These are phyloP conservation scores for Sebastes fasciatus DNA, from an alignment of 2,113 vertebrate genomes.

Conservation along the genomic window DNA sequence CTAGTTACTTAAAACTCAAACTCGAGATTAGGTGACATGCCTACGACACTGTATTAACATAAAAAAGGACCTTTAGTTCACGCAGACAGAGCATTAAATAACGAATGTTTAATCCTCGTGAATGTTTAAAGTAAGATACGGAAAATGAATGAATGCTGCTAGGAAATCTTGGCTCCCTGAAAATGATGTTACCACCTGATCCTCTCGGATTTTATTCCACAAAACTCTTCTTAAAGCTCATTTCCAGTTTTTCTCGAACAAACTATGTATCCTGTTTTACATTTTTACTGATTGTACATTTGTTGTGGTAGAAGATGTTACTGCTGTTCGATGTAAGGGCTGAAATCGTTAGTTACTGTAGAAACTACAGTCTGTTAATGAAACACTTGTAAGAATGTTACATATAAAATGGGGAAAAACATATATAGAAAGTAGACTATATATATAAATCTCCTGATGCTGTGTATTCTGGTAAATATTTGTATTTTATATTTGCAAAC, in stretches of 20 bases:
- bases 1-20: background rate
- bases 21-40: background rate
- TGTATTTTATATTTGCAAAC: constrained; percentile 67
- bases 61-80: no score
- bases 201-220: background rate
- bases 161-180: background rate
- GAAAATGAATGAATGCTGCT: constrained; percentile 1
- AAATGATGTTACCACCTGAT: background rate
- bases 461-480: constrained; percentile 38
- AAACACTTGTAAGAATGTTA: constrained; percentile 22
- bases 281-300: constrained; percentile 29
- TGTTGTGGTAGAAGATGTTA: constrained; percentile 11
- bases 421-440: constrained; percentile 8
- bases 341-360: constrained; percentile 24
- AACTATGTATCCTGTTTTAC: background rate
- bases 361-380: background rate
- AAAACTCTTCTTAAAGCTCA: background rate
- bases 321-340: constrained; percentile 18
- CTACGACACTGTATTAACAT: background rate
- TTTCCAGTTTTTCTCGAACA: background rate
- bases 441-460: constrained; percentile 3
- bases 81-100: background rate
- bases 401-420: background rate
- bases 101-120: background rate
- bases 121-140: background rate